A percentile compares a stretch with the other conserved stretches of the same genome.
Evolutionary conservation across 2,113 vertebrate genomes (phyloP).

Genomic region (Brachypodius melanocephalos): DNA sequence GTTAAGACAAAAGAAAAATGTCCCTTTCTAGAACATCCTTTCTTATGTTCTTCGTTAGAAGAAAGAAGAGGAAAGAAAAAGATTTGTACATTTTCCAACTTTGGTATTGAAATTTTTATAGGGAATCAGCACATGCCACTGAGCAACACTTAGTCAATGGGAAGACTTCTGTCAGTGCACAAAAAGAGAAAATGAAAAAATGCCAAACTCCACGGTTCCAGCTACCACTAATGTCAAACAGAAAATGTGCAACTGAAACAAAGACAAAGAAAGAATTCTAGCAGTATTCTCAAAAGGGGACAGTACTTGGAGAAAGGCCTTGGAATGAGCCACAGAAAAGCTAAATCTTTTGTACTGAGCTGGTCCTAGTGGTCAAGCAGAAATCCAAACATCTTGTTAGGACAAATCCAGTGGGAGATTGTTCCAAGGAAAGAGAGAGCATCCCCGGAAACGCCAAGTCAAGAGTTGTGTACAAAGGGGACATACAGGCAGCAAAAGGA

Average conservation of each 20-base stretch:
- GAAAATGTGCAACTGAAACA: not conserved
- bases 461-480: not conserved
- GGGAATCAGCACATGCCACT: not conserved
- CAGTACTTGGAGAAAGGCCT: not conserved
- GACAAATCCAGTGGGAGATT: not conserved
- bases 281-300: not conserved
- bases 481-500: not conserved
- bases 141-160: slow-evolving; percentile 7
- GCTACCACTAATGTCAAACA: not conserved
- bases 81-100: not conserved
- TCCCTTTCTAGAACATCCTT: not conserved
- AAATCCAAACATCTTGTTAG: not conserved
- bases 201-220: not conserved
- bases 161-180: not conserved
- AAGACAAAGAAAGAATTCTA: not conserved
- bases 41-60: not conserved
- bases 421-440: not conserved
- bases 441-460: not conserved
- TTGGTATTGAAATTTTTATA: not conserved
- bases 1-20: not conserved
- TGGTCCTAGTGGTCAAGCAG: not conserved
- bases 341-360: not conserved
- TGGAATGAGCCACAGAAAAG: not conserved
- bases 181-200: not conserved
- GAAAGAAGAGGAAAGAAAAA: slow-evolving; percentile 1